A percentile compares a stretch with the other conserved stretches of the same genome.
Conservation (phyloP, 2,888 invertebrate genomes). For the Crepidodera aurea region DNA sequence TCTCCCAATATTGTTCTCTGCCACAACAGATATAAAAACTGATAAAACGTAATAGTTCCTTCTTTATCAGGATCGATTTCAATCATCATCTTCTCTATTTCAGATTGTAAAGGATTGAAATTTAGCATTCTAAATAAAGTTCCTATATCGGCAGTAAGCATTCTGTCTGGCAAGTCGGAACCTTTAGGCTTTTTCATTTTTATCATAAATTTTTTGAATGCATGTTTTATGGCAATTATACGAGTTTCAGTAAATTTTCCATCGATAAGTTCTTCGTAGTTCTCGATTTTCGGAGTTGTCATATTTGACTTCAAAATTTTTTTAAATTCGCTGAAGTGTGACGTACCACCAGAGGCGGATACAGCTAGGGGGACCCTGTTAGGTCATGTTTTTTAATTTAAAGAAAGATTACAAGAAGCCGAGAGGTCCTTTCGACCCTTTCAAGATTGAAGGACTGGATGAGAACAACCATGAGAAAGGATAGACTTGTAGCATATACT, state of each 20-base stretch:
- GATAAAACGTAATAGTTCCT: slow-evolving; percentile 13
- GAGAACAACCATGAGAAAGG: no score
- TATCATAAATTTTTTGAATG: slow-evolving; percentile 2
- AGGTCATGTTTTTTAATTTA: no score
- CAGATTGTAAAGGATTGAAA: slow-evolving; percentile 17
- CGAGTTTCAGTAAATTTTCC: slow-evolving; percentile 12
- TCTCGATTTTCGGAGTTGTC: not conserved
- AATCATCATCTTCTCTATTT: slow-evolving; percentile 15
- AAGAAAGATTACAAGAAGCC: no score
- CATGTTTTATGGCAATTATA: not conserved
- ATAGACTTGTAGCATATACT: no score
- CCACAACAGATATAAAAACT: slow-evolving; percentile 10
- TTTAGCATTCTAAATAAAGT: slow-evolving; percentile 10
- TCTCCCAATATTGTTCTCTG: slow-evolving; percentile 3
- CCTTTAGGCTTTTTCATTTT: slow-evolving; percentile 6
- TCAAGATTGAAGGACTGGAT: no score
- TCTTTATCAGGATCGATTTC: slow-evolving; percentile 18
- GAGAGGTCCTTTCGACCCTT: no score
- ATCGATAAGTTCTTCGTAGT: not conserved
- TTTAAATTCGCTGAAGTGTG: no score
- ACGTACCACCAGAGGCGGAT: no score
- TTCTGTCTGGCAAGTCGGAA: slow-evolving; percentile 2
- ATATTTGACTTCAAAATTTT: not conserved
- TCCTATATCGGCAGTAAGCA: slow-evolving; percentile 12
- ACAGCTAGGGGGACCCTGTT: no score